Evolutionary conservation across 2,888 invertebrate genomes (phyloP), one percentile per base, ranked within the genome.

Genomic region (Sphinx pinastri): DNA sequence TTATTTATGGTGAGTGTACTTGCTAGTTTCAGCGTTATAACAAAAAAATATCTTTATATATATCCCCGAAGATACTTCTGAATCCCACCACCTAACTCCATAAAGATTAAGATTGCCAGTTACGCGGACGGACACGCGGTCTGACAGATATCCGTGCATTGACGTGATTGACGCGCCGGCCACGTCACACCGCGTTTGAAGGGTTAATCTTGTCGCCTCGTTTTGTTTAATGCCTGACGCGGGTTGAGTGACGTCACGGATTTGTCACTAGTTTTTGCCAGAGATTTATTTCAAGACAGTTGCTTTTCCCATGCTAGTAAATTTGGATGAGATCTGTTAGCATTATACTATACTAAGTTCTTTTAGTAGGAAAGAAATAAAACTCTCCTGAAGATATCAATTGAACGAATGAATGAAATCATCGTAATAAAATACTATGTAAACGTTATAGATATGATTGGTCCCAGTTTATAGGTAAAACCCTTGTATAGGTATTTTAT

Each of bases 51-150:
- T 75, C 84, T 69, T 25, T 25, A 25, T 25, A 25, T 38, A 67
- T 54, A 10, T 38, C 52, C 54, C 54, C 52, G 12, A 54, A n/a
- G 11, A 52, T 38, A 11, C n/a, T n/a, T 70, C 70, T 72, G 74
- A 77, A 67, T 69, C 66, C 66, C n/a, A 66, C 71, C 70, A 68
- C 77, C 81, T 31, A 38, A 31, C 88, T 88, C 88, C 88, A 89
- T 88, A 87, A 86, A 87, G 88, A 88, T 88, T 89, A 88, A 84
- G 82, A 83, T 84, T 82, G 82, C 75, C 78, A 81, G 84, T 84
- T 79, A 80, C 79, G 83, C 82, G 82, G 19, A 79, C 82, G 77
- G 80, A 81, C 80, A 75, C 83, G 81, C 83, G 74, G 84, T 82
- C 84, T 69, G 85, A 83, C 81, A 81, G 82, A 85, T 82, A 85